Evolutionary conservation across 1,140 invertebrate genomes (phyloP).

Genomic region (Mycetomoellerius zeteki): DNA sequence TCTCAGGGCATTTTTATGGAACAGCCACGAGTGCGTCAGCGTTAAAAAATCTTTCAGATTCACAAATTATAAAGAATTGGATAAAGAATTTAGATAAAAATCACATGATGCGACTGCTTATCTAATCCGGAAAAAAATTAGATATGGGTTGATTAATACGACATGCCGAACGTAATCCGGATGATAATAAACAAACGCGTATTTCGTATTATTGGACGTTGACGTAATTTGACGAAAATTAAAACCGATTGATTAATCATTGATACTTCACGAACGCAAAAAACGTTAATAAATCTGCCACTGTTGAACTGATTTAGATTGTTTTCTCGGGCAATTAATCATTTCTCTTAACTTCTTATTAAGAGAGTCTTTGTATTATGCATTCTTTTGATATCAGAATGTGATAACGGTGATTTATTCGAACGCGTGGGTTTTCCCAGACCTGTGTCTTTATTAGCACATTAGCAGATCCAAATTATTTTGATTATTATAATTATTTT

Average conservation of each 20-base stretch:
- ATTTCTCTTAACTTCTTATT: constrained; percentile 13
- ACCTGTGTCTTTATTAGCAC: constrained; percentile 12
- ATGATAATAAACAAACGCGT: background rate
- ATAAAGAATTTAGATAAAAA: constrained; percentile 17
- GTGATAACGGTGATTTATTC: background rate
- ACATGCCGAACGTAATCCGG: background rate
- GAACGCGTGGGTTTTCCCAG: background rate
- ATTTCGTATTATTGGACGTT: background rate
- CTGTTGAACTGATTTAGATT: constrained; percentile 18
- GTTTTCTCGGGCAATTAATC: constrained; percentile 15
- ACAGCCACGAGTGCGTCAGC: background rate
- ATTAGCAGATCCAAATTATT: background rate
- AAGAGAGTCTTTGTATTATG: background rate
- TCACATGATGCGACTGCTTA: background rate
- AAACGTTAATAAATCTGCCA: background rate
- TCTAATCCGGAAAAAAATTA: background rate
- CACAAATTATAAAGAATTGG: constrained; percentile 15
- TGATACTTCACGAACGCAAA: background rate
- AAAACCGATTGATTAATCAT: background rate
- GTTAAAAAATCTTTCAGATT: background rate
- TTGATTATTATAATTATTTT: constrained; percentile 23
- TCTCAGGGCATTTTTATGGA: background rate
- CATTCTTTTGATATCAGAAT: constrained; percentile 3
- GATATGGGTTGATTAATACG: background rate
- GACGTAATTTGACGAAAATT: constrained; percentile 2